Evolutionary conservation across 2,797 vertebrate species (phyloP).

Genomic region (Molossus molossus): DNA sequence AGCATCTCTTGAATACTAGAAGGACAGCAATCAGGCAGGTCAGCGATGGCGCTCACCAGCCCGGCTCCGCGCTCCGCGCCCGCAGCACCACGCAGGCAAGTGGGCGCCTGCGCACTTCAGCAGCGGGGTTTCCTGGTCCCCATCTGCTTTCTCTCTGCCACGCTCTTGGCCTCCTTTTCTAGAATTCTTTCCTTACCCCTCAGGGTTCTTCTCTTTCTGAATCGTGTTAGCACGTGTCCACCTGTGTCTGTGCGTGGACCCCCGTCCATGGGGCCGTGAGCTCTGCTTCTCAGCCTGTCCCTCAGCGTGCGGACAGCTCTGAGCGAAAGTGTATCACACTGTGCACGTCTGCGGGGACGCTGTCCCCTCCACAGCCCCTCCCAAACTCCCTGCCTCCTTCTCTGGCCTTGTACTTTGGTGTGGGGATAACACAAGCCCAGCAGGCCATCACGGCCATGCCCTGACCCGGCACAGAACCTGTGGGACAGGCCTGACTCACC

Average conservation of each 20-base stretch:
- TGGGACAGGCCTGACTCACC: background rate
- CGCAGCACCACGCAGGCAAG: accelerated
- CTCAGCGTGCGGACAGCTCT: background rate
- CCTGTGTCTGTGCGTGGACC: background rate
- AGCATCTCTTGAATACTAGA: slow-evolving; percentile 96
- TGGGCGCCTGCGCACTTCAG: accelerated
- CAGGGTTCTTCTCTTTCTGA: background rate
- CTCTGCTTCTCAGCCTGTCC: background rate
- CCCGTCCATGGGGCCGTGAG: background rate
- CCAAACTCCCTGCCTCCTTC: background rate
- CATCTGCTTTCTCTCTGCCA: background rate
- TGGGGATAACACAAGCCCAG: background rate
- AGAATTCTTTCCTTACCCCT: background rate
- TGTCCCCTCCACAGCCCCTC: background rate
- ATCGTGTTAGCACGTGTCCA: background rate
- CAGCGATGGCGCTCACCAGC: background rate
- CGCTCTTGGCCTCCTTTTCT: background rate
- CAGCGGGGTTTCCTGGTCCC: accelerated
- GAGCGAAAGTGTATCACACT: background rate
- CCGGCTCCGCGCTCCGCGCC: accelerated
- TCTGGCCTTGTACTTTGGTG: background rate
- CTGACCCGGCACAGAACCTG: background rate
- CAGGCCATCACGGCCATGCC: background rate
- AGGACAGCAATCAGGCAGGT: slow-evolving; percentile 17
- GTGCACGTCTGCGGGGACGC: background rate